These are phyloP conservation scores for rabbit (Oryctolagus cuniculus) DNA, from an alignment of 2,113 vertebrate species.

Conservation along the genomic window mOryCun1.1 NC_091434.1:158609501-158610000, in stretches of 20 bases:
- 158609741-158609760: conserved; percentile 28
- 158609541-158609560: background rate
- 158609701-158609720: background rate
- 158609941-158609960: conserved; percentile 39
- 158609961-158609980: background rate
- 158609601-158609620: conserved; percentile 20
- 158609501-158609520: conserved; percentile 1
- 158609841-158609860: background rate
- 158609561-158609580: background rate
- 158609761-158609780: background rate
- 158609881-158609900: background rate
- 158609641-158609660: background rate
- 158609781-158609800: conserved; percentile 1
- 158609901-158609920: conserved; percentile 38
- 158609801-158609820: background rate
- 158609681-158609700: background rate
- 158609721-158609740: conserved; percentile 13
- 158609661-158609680: background rate
- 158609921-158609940: conserved; percentile 28
- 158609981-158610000: conserved; percentile 57
- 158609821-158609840: background rate
- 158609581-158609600: conserved; percentile 34
- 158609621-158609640: background rate
- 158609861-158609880: background rate
- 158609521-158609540: background rate